phyloP scores from a whole-genome alignment of 2,113 vertebrate genomes.

The Crypturellus undulatus region DNA sequence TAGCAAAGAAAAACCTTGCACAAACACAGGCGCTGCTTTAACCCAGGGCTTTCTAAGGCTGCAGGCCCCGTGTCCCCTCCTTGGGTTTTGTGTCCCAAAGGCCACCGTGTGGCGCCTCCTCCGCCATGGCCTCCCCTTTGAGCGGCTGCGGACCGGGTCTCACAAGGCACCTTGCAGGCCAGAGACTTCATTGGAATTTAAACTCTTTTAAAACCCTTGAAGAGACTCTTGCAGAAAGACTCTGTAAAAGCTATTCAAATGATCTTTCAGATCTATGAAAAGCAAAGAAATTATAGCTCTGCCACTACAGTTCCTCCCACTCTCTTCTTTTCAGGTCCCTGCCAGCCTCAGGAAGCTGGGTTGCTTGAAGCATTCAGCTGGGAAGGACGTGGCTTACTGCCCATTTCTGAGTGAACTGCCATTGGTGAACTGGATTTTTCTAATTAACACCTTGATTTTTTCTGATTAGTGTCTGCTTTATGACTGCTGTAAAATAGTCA shows the following conservation, averaged over 20 bases:
- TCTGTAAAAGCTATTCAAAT: not conserved
- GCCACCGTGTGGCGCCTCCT: too few species aligned
- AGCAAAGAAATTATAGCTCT: not conserved
- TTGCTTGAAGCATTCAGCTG: not conserved
- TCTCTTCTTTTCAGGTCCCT: not conserved
- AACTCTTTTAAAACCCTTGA: not conserved
- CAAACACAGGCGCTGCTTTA: not conserved
- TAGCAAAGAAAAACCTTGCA: not conserved
- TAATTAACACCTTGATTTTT: conserved; percentile 21
- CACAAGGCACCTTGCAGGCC: not conserved
- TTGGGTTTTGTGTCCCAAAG: not conserved
- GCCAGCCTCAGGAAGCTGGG: not conserved
- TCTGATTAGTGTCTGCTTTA: conserved; percentile 18
- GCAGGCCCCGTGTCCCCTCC: too few species aligned
- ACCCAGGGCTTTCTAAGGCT: not conserved
- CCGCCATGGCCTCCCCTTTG: not conserved
- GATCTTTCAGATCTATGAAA: not conserved
- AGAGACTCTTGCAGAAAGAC: not conserved
- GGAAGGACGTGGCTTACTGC: not conserved
- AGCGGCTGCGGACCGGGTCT: not conserved
- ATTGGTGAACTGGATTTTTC: not conserved
- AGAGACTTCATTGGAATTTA: not conserved
- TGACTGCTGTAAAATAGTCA: not conserved
- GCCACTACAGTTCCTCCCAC: not conserved
- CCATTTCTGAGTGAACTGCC: not conserved